Evolutionary conservation across 2,113 vertebrate species (phyloP), one percentile per base, ranked within the genome.

Genomic region (Hydropotes inermis): DNA sequence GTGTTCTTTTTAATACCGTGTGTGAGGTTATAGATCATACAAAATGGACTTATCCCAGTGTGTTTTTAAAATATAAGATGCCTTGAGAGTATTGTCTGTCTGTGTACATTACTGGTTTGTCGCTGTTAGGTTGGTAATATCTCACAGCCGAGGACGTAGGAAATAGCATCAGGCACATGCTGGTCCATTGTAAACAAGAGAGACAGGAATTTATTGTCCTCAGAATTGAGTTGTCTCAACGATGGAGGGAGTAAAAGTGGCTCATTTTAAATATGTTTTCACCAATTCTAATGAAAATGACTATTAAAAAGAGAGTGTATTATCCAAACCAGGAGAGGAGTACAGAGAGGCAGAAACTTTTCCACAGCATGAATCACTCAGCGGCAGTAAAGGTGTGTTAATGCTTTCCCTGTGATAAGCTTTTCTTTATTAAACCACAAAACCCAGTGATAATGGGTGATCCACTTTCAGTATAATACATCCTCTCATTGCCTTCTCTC

Each of bases 51-150:
- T 93, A 93, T 30, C 89, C 25, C 47, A 89, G 52, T 61, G 50
- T 30, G 0, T 97, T 96, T 97, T 98, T 95, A 98, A 98, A 98
- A 89, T 97, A 47, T 86, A 67, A 98, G 81, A 54, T 81, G 39
- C 67, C 43, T 82, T 97, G 60, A 88, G 87, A 98, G 78, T 97
- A 92, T 97, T 97, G 76, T 97, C 39, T 94, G 79, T 52, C 61
- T 95, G 83, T 50, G 89, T 78, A 91, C 8, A 74, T 93, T 85
- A 95, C 76, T 87, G 87, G 3, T 27, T 60, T 98, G 54, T 93
- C 19, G 70, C 39, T 93, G 15, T 95, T 96, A 74, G 16, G 67
- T 86, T 98, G 95, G 76, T 50, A 85, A 89, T 14, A 86, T 76
- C 5, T 19, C 89, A 4, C 90, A 93, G 91, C 7, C 92, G 79